Percentiles rank a stretch among this genome's conserved stretches.
Evolutionary conservation across 2,797 vertebrate species (phyloP).

Genomic region (Lateolabrax maculatus): DNA sequence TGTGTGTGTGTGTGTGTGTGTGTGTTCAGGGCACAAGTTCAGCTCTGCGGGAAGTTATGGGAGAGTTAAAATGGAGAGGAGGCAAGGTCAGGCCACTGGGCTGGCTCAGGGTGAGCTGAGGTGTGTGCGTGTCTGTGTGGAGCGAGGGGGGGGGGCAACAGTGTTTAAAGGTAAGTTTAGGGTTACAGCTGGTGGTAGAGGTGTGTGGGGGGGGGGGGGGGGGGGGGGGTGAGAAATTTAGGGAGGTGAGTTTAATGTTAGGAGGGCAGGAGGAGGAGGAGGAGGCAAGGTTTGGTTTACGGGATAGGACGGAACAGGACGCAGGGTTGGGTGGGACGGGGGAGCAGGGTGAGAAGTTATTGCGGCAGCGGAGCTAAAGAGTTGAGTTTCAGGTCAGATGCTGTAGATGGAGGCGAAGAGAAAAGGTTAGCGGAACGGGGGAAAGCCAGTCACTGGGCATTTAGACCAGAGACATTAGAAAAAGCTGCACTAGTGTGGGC

Average conservation of each 20-base stretch:
- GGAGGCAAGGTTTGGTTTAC: conserved; percentile 57
- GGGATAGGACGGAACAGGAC: conserved; percentile 9
- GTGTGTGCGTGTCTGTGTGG: conserved; percentile 51
- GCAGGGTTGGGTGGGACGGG: neutral
- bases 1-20: conserved; percentile 19
- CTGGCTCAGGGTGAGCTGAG: conserved; percentile 43
- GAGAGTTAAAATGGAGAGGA: conserved; percentile 66
- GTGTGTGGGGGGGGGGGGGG: neutral
- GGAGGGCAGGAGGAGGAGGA: conserved; percentile 47
- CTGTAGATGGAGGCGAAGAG: conserved; percentile 29
- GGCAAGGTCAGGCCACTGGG: conserved; percentile 66
- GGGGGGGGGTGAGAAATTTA: conserved; percentile 58
- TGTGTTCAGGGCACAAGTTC: conserved; percentile 57
- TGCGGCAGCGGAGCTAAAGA: conserved; percentile 32
- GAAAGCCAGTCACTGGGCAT: neutral
- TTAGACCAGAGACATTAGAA: neutral
- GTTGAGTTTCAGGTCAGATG: conserved; percentile 67
- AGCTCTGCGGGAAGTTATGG: conserved; percentile 75
- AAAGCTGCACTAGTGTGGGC: neutral
- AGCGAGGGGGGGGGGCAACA: conserved; percentile 11
- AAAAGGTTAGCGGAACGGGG: conserved; percentile 13
- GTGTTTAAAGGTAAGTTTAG: conserved; percentile 73
- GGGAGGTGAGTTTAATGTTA: conserved; percentile 62
- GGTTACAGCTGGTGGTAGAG: conserved; percentile 67
- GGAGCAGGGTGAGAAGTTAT: conserved; percentile 58